phyloP scores from a whole-genome alignment of 2,113 vertebrate genomes.

The Sceloporus undulatus region DNA sequence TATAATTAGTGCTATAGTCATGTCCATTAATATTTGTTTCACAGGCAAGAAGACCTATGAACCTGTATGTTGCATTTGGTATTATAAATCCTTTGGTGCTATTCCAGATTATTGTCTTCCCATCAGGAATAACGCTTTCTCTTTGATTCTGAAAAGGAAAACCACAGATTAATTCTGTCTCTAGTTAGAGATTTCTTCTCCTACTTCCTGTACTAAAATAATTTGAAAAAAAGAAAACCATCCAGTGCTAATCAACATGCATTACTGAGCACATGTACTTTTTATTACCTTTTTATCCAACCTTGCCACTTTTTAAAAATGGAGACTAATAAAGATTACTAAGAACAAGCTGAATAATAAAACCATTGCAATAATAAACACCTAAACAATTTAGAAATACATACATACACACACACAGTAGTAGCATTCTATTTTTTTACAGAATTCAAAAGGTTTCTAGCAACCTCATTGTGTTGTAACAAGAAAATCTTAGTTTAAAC shows the following conservation, averaged over 20 bases:
- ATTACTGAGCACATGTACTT: neutral
- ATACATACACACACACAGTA: too few species aligned
- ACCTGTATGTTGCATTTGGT: slow-evolving; percentile 82
- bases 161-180: neutral
- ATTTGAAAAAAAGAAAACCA: neutral
- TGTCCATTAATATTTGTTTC: slow-evolving; percentile 77
- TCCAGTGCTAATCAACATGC: slow-evolving; percentile 45
- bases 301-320: too few species aligned
- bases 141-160: slow-evolving; percentile 80
- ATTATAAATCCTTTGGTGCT: slow-evolving; percentile 90
- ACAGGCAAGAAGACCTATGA: slow-evolving; percentile 89
- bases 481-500: neutral
- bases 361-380: too few species aligned
- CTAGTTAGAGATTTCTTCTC: neutral
- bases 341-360: too few species aligned
- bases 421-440: too few species aligned
- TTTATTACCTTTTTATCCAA: too few species aligned
- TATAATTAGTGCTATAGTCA: slow-evolving; percentile 80
- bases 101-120: slow-evolving; percentile 90
- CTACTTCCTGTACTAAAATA: slow-evolving; percentile 7
- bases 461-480: neutral
- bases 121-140: slow-evolving; percentile 79
- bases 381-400: too few species aligned
- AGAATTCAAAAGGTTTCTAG: neutral
- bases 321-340: too few species aligned